A percentile compares a stretch with the other conserved stretches of the same genome.
phyloP scores from a whole-genome alignment of 23 tunicate genomes.

The Diplosoma virens region DNA sequence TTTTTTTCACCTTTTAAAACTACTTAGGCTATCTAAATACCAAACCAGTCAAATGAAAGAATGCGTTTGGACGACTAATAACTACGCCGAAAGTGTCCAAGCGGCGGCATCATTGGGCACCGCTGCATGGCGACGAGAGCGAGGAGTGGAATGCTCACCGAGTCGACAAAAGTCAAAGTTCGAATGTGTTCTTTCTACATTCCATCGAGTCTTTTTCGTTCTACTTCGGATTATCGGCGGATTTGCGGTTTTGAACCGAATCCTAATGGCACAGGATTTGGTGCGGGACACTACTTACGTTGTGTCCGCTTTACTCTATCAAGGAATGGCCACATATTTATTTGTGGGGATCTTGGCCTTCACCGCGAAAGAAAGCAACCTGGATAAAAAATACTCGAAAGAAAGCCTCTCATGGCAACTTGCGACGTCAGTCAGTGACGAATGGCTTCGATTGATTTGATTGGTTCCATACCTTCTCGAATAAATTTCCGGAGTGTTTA shows the following conservation, averaged over 20 bases:
- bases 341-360: constrained; percentile 45
- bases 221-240: constrained; percentile 55
- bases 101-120: constrained; percentile 50
- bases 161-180: background rate
- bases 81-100: background rate
- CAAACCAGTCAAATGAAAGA: constrained; percentile 24
- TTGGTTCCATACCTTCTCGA: no score
- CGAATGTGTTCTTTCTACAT: constrained; percentile 27
- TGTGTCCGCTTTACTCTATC: constrained; percentile 40
- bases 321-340: constrained; percentile 57
- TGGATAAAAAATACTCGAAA: background rate
- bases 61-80: constrained; percentile 24
- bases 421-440: constrained; percentile 54
- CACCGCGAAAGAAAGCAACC: constrained; percentile 24
- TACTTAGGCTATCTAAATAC: constrained; percentile 36
- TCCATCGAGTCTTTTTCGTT: constrained; percentile 58
- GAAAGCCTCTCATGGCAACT: constrained; percentile 31
- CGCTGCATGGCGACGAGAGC: constrained; percentile 76
- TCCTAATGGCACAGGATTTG: constrained; percentile 42
- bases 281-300: constrained; percentile 68
- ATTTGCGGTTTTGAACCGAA: constrained; percentile 34
- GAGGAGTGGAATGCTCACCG: constrained; percentile 11
- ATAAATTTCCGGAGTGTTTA: no score
- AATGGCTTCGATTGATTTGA: constrained; percentile 33
- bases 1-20: constrained; percentile 34